These are phyloP conservation scores for Pocota personata DNA, from an alignment of 2,888 invertebrate genomes.

Conservation along the genomic window DNA sequence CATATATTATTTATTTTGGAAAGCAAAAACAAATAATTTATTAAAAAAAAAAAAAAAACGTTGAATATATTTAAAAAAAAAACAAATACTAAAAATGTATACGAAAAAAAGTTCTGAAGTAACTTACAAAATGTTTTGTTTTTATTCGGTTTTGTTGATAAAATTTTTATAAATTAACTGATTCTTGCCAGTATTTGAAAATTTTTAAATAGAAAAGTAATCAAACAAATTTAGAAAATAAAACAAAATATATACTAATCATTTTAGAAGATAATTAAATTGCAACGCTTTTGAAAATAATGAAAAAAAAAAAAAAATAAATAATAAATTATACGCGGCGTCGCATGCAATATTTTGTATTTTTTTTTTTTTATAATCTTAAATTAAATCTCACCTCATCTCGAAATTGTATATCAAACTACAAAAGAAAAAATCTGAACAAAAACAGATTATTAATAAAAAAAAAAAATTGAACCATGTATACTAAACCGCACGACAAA, in stretches of 20 bases:
- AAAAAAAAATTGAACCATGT: constrained; percentile 56
- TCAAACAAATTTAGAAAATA: constrained; percentile 56
- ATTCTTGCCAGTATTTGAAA: constrained; percentile 68
- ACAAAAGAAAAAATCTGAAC: constrained; percentile 68
- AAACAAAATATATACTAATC: constrained; percentile 42
- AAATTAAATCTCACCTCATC: constrained; percentile 34
- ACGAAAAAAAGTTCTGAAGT: constrained; percentile 67
- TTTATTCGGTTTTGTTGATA: constrained; percentile 47
- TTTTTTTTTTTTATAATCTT: constrained; percentile 9
- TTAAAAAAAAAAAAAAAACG: constrained; percentile 34
- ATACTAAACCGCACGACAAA: constrained; percentile 57
- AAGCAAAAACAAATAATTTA: constrained; percentile 48
- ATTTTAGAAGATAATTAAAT: constrained; percentile 42
- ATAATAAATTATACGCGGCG: neutral
- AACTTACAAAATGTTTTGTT: constrained; percentile 69
- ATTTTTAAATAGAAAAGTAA: constrained; percentile 54
- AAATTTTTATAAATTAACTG: constrained; percentile 37
- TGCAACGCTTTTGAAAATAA: constrained; percentile 45
- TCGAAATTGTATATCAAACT: constrained; percentile 63
- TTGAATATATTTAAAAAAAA: constrained; percentile 27
- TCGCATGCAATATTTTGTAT: constrained; percentile 17
- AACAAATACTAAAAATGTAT: constrained; percentile 63
- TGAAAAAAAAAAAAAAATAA: neutral
- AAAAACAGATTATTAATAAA: constrained; percentile 48
- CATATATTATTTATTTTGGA: constrained; percentile 47